These are phyloP conservation scores for Buphagus erythrorhynchus DNA, from an alignment of 2,797 vertebrate species.

Conservation along the genomic window DNA sequence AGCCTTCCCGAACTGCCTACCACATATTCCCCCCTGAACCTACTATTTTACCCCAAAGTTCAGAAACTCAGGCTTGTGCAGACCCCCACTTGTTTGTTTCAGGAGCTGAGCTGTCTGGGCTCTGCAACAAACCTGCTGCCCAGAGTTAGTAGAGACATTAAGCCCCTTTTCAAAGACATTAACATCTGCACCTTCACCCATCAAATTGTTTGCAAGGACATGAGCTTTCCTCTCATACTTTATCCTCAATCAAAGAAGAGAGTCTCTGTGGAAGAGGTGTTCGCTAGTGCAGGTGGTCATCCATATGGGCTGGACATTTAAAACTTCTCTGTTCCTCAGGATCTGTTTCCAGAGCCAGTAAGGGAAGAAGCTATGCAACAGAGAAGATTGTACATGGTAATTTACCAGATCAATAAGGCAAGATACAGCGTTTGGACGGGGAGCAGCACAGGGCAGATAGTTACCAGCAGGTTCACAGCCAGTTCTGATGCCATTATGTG, in stretches of 20 bases:
- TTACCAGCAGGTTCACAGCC: background rate
- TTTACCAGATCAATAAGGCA: background rate
- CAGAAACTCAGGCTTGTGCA: background rate
- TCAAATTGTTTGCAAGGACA: background rate
- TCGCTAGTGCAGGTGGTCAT: background rate
- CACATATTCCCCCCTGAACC: background rate
- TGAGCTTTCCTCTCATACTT: background rate
- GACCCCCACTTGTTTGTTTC: too few species aligned
- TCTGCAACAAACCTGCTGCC: background rate
- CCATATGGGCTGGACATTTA: background rate
- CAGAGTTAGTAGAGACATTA: background rate
- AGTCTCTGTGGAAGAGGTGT: background rate
- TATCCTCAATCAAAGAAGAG: background rate
- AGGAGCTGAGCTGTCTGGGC: background rate
- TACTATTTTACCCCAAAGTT: background rate
- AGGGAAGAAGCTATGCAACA: background rate
- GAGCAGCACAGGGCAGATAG: fast-evolving
- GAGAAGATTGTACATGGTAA: background rate
- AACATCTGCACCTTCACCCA: background rate
- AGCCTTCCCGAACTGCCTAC: background rate
- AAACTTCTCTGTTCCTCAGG: background rate
- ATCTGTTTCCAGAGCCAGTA: background rate
- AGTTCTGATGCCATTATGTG: background rate
- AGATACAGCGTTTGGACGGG: background rate
- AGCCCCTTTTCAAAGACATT: background rate